phyloP scores from a whole-genome alignment of 2,113 vertebrate species.

The Suricata suricatta region DNA sequence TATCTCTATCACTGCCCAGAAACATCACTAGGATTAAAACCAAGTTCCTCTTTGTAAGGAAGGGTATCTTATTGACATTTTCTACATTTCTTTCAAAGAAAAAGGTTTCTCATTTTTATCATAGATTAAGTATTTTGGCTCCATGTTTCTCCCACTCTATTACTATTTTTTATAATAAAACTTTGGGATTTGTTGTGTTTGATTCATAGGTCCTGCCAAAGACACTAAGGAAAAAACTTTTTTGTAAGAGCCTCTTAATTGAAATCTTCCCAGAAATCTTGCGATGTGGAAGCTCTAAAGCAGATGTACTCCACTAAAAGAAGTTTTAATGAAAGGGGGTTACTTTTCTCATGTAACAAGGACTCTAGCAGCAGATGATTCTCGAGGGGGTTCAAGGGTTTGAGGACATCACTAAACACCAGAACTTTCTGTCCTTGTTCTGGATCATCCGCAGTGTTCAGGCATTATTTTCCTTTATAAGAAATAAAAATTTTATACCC shows the following conservation, averaged over 20 bases:
- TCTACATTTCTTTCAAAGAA: background rate
- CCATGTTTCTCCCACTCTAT: background rate
- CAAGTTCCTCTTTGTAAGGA: background rate
- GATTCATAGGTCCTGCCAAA: background rate
- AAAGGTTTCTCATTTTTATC: background rate
- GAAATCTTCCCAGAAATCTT: background rate
- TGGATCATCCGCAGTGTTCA: background rate
- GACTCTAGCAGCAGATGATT: background rate
- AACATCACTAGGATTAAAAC: constrained; percentile 3
- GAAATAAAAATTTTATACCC: background rate
- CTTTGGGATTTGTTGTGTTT: background rate
- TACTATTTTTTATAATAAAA: background rate
- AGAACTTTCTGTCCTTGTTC: background rate
- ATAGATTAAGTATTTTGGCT: background rate
- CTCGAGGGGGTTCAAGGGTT: background rate
- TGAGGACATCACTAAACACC: background rate
- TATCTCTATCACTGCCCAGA: background rate
- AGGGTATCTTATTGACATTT: background rate
- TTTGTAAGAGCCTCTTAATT: background rate
- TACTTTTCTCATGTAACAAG: background rate
- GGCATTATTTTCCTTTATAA: background rate
- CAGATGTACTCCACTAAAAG: background rate
- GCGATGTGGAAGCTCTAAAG: background rate
- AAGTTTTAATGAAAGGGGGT: background rate
- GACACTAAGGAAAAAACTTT: background rate